Evolutionary conservation across 2,888 invertebrate genomes (phyloP).

Genomic region (Phaonia tiefii): DNA sequence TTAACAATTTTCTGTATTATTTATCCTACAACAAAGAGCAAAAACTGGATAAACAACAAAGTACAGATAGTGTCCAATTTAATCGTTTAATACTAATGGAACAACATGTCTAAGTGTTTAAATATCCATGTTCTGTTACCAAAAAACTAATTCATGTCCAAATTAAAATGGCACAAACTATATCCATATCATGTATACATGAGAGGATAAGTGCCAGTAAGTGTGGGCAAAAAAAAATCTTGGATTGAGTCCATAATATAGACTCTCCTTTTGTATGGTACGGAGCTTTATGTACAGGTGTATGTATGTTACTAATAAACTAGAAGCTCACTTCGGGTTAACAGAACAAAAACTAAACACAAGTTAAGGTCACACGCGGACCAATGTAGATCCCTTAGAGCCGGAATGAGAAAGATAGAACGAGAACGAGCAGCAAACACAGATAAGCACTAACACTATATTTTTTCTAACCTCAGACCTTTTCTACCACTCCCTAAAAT

Average conservation of each 20-base stretch:
- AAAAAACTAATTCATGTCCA: neutral
- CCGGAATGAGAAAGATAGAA: too few relatives aligned
- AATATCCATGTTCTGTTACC: slow-evolving; percentile 32
- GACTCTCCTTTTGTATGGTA: too few relatives aligned
- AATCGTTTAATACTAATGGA: slow-evolving; percentile 34
- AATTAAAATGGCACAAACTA: neutral
- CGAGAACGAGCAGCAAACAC: too few relatives aligned
- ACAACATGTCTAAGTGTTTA: slow-evolving; percentile 30
- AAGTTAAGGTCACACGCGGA: neutral
- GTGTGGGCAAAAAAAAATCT: neutral
- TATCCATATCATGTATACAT: neutral
- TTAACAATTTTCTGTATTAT: too few relatives aligned
- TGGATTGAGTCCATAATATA: too few relatives aligned
- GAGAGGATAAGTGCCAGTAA: neutral
- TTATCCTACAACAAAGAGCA: neutral
- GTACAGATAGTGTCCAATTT: slow-evolving; percentile 13
- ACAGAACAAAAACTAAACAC: neutral
- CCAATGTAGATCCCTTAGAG: too few relatives aligned
- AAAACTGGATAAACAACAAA: slow-evolving; percentile 16
- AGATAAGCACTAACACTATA: too few relatives aligned
- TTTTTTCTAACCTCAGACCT: too few relatives aligned
- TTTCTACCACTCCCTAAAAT: neutral
- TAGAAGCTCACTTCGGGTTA: neutral
- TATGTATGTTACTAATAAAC: neutral
- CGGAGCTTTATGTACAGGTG: neutral